Conservation (phyloP, 1,140 invertebrate genomes). For the Ridgeia piscesae region DNA sequence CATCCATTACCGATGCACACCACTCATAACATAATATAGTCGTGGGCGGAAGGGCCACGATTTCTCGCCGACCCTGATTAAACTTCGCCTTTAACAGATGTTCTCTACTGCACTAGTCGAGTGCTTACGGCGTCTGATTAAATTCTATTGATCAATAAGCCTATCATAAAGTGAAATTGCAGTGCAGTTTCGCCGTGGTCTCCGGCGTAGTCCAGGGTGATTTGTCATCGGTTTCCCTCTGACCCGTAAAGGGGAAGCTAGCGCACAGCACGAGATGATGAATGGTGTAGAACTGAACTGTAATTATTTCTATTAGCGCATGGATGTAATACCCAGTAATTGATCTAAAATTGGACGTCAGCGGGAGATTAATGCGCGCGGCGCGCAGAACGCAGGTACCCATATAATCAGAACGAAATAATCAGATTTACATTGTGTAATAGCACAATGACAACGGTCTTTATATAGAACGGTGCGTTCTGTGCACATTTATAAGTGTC, state of each 20-base stretch:
- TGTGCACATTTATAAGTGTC: neutral
- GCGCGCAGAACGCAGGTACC: neutral
- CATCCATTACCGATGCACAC: neutral
- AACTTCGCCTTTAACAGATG: neutral
- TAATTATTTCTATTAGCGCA: neutral
- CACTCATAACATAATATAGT: neutral
- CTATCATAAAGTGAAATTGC: neutral
- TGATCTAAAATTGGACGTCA: neutral
- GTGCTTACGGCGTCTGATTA: neutral
- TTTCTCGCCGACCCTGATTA: neutral
- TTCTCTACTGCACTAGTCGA: neutral
- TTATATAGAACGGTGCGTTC: neutral
- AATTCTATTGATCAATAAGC: neutral
- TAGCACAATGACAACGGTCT: neutral
- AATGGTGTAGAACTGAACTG: neutral
- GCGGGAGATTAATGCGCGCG: neutral
- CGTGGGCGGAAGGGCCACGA: neutral
- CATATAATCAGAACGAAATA: neutral
- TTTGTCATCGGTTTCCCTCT: neutral
- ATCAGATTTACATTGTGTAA: neutral
- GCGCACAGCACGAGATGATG: neutral
- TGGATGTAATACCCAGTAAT: neutral
- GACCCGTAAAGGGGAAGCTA: neutral
- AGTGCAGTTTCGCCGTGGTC: neutral
- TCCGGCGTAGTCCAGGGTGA: neutral